Evolutionary conservation across 2,888 invertebrate genomes (phyloP).

Genomic region (Platycheirus rosarum): DNA sequence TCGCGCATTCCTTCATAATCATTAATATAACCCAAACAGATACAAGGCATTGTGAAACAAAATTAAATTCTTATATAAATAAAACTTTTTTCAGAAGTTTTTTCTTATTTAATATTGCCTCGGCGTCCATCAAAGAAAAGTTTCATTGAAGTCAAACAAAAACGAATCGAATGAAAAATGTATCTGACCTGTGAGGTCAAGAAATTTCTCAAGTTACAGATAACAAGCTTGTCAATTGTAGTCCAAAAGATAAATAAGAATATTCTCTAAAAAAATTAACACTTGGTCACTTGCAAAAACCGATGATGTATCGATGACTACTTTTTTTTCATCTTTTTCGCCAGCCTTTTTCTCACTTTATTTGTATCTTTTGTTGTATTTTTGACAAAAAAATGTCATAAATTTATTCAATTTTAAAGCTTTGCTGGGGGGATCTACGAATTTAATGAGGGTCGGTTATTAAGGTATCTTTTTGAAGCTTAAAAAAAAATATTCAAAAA

Average conservation of each 20-base stretch:
- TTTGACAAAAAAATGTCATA: slow-evolving; percentile 5
- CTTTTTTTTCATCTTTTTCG: slow-evolving; percentile 6
- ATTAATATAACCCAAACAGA: slow-evolving; percentile 7
- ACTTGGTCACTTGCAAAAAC: not conserved
- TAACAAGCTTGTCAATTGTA: slow-evolving; percentile 18
- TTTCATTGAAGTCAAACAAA: slow-evolving; percentile 22
- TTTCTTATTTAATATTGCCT: not conserved
- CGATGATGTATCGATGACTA: slow-evolving; percentile 28
- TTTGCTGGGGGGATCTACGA: not conserved
- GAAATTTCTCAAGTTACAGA: slow-evolving; percentile 18
- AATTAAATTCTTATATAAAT: not conserved
- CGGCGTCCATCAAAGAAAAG: slow-evolving; percentile 20
- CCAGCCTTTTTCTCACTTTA: slow-evolving; percentile 10
- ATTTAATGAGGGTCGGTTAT: slow-evolving; percentile 16
- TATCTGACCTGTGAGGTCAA: slow-evolving; percentile 60
- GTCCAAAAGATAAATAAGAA: not conserved
- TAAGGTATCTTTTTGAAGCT: slow-evolving; percentile 23
- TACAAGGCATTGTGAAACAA: slow-evolving; percentile 19
- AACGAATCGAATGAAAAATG: slow-evolving; percentile 45
- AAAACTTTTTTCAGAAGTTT: not conserved
- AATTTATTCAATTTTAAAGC: slow-evolving; percentile 11
- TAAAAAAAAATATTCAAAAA: slow-evolving; percentile 14
- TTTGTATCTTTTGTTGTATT: too few relatives aligned
- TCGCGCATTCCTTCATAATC: too few relatives aligned
- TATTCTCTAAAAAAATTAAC: not conserved